These are phyloP conservation scores for Epizoanthus stellaris DNA, from an alignment of 92 coral and sea anemone species.

Conservation along the genomic window DNA sequence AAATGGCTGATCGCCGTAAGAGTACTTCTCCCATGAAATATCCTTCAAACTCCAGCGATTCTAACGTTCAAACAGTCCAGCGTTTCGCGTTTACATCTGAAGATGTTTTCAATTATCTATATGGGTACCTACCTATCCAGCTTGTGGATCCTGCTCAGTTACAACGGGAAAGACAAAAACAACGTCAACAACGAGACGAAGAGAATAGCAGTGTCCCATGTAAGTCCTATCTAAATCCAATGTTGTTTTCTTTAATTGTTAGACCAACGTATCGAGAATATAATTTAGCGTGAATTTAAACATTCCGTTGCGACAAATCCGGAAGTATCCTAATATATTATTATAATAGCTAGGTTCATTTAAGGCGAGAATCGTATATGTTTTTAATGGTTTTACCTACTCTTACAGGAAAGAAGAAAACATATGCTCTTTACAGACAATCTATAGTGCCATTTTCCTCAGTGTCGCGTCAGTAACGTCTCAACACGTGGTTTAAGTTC, in stretches of 20 bases:
- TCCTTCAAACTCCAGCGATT: conserved; percentile 36
- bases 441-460: background rate
- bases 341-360: background rate
- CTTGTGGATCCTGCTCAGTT: conserved; percentile 88
- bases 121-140: conserved; percentile 93
- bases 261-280: background rate
- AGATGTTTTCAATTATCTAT: conserved; percentile 84
- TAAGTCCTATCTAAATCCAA: conserved; percentile 48
- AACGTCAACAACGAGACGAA: conserved; percentile 56
- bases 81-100: conserved; percentile 64
- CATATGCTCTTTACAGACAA: background rate
- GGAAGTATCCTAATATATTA: background rate
- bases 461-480: conserved; percentile 16
- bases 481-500: conserved; percentile 10
- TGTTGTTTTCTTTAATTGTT: background rate
- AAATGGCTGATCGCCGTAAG: conserved; percentile 41
- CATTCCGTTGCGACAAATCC: background rate
- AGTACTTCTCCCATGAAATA: conserved; percentile 39
- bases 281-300: background rate
- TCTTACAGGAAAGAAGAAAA: background rate
- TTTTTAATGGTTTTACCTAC: background rate
- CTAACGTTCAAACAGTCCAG: conserved; percentile 39
- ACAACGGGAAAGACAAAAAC: conserved; percentile 74
- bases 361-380: background rate
- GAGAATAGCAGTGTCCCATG: conserved; percentile 61